Conservation (phyloP, 92 coral and sea anemone genomes). For the Umimayanthus kanabou region DNA sequence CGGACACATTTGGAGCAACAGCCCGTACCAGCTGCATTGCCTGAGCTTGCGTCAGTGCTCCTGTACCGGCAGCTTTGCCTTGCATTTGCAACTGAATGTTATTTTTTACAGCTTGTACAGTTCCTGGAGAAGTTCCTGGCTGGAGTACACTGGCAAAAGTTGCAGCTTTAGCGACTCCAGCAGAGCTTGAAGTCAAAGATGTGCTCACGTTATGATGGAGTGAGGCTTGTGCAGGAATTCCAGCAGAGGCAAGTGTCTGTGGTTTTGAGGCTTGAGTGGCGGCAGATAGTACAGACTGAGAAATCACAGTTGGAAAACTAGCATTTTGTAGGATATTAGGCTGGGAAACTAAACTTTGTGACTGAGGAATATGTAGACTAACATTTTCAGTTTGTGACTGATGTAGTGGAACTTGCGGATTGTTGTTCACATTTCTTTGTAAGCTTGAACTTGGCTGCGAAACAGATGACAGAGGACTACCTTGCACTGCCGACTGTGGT, state of each 20-base stretch:
- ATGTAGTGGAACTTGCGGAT: not conserved
- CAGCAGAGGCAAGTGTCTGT: slow-evolving; percentile 2
- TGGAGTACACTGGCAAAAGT: not conserved
- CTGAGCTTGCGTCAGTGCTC: slow-evolving; percentile 26
- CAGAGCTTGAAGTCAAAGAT: not conserved
- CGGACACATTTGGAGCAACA: slow-evolving; percentile 37
- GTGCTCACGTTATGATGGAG: not conserved
- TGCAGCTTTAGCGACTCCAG: slow-evolving; percentile 16
- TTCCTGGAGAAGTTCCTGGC: slow-evolving; percentile 24
- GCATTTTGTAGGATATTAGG: not conserved
- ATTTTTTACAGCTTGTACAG: not conserved
- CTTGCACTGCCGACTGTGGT: not conserved
- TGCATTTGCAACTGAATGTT: not conserved
- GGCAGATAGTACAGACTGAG: not conserved
- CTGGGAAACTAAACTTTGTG: not conserved
- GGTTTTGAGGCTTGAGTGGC: slow-evolving; percentile 15
- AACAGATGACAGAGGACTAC: slow-evolving; percentile 3
- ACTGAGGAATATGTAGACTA: not conserved
- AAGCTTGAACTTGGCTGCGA: slow-evolving; percentile 15
- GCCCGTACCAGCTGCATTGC: slow-evolving; percentile 35
- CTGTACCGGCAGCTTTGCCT: not conserved
- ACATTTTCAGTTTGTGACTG: slow-evolving; percentile 26
- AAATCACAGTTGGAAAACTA: slow-evolving; percentile 7
- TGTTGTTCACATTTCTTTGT: not conserved
- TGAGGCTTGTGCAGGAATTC: slow-evolving; percentile 3